Percentiles rank a stretch among this genome's conserved stretches.
phyloP scores from a whole-genome alignment of 2,113 vertebrate species.

The Garra rufa region DNA sequence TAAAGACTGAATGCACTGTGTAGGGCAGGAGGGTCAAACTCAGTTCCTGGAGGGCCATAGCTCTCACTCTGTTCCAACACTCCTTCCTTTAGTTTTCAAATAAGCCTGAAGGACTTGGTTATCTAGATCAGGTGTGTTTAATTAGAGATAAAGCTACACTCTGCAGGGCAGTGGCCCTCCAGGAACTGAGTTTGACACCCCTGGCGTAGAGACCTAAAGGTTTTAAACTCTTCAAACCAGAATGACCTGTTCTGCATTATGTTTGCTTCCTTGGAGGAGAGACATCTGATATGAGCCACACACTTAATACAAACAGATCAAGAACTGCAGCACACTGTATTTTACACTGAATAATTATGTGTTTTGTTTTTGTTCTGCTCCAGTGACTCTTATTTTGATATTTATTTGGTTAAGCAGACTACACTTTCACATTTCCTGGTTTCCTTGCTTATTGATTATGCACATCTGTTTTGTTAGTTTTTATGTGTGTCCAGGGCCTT shows the following conservation, averaged over 20 bases:
- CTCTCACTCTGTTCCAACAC: not conserved
- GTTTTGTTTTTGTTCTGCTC: not conserved
- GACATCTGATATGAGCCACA: not conserved
- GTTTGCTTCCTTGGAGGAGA: not conserved
- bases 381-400: not conserved
- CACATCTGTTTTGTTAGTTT: not conserved
- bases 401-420: not conserved
- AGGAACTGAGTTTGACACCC: not conserved
- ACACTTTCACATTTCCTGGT: not conserved
- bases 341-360: not conserved
- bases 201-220: not conserved
- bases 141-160: not conserved
- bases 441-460: not conserved
- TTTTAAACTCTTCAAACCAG: not conserved
- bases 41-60: too few species aligned
- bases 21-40: too few species aligned
- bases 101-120: not conserved
- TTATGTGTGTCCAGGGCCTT: not conserved
- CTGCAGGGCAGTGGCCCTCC: not conserved
- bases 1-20: too few species aligned
- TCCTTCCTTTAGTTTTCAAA: not conserved
- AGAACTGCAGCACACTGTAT: not conserved
- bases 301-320: not conserved
- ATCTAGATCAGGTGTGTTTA: not conserved
- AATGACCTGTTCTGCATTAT: slow-evolving; percentile 14